Conservation (phyloP, 2,888 invertebrate species). For the Dyspetes luteomarginatus region DNA sequence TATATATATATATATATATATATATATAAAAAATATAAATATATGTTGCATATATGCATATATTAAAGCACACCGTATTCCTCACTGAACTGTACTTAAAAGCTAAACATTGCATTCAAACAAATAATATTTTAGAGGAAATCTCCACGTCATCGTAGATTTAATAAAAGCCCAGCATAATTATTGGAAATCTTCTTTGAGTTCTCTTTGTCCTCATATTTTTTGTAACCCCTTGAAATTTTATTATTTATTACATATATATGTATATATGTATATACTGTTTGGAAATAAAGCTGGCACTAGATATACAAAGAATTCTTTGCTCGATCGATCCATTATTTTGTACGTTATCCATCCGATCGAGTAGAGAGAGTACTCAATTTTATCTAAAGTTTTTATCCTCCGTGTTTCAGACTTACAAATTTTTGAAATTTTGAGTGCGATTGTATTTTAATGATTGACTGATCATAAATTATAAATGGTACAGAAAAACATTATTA, state of each 20-base stretch:
- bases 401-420: no score
- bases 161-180: slow-evolving; percentile 53
- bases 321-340: no score
- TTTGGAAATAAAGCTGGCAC: no score
- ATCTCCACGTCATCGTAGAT: slow-evolving; percentile 35
- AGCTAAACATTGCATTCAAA: slow-evolving; percentile 30
- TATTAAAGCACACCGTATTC: slow-evolving; percentile 31
- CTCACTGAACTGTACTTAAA: slow-evolving; percentile 1
- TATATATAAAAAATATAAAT: slow-evolving; percentile 21
- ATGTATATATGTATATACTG: not conserved
- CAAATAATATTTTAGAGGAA: not conserved
- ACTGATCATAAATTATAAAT: no score
- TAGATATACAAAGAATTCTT: no score
- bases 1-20: not conserved
- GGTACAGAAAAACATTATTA: no score
- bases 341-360: no score
- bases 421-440: no score
- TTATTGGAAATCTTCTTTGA: slow-evolving; percentile 23
- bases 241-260: not conserved
- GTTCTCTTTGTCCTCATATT: not conserved
- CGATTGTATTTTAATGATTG: no score
- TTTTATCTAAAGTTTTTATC: no score
- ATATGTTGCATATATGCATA: not conserved
- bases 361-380: no score
- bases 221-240: not conserved